Evolutionary conservation across 2,113 vertebrate species (phyloP).

Genomic region (Ceyx cyanopectus): DNA sequence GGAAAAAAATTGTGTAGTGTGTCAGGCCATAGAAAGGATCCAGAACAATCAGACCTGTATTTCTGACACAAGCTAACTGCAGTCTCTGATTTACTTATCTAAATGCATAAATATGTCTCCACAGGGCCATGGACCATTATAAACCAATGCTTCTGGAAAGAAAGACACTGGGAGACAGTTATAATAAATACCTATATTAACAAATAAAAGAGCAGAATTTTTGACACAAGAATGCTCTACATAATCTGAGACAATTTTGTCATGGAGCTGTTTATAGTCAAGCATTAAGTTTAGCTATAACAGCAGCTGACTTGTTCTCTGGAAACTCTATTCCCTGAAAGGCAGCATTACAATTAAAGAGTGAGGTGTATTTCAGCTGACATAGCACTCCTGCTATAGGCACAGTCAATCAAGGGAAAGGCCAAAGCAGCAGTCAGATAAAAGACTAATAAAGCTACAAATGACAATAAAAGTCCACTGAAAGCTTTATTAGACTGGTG

Average conservation of each 20-base stretch:
- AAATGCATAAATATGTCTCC: background rate
- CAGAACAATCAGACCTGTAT: background rate
- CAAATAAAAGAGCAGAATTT: background rate
- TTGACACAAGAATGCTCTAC: background rate
- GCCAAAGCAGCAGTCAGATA: constrained; percentile 66
- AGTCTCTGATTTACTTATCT: background rate
- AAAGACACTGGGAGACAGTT: background rate
- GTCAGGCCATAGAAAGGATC: background rate
- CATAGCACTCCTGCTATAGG: constrained; percentile 46
- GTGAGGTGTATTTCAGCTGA: constrained; percentile 57
- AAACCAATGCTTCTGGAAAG: background rate
- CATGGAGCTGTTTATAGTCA: constrained; percentile 17
- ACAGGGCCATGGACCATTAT: background rate
- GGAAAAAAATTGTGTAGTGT: background rate
- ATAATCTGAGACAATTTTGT: background rate
- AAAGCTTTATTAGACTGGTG: constrained; percentile 66
- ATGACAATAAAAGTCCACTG: constrained; percentile 62
- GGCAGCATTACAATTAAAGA: constrained; percentile 48
- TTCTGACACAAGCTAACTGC: background rate
- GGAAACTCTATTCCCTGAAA: constrained; percentile 47
- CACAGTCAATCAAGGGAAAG: constrained; percentile 63
- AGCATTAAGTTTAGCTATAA: background rate
- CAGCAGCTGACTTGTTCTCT: background rate
- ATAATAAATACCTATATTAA: background rate
- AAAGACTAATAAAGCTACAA: constrained; percentile 64